A percentile compares a stretch with the other conserved stretches of the same genome.
phyloP scores from a whole-genome alignment of 1,140 invertebrate genomes.

The Drosophila ogumai region DNA sequence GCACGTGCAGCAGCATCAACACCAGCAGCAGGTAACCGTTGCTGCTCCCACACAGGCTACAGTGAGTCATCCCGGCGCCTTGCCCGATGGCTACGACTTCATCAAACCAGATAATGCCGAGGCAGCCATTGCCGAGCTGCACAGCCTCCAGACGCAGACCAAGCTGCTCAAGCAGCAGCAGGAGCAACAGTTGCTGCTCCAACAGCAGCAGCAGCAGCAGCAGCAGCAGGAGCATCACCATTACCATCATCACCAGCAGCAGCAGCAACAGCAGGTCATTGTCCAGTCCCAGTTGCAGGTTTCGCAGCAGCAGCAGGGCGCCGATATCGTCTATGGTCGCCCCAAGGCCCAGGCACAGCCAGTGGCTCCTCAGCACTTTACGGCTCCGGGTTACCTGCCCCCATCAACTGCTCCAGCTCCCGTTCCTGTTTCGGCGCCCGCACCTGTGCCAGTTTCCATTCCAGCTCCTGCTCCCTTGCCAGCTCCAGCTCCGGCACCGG shows the following conservation, averaged over 20 bases:
- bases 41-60: slow-evolving; percentile 27
- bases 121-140: slow-evolving; percentile 77
- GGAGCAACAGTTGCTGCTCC: slow-evolving; percentile 32
- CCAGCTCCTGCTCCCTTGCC: slow-evolving; percentile 22
- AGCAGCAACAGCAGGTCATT: slow-evolving; percentile 20
- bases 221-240: slow-evolving; percentile 38
- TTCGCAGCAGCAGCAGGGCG: slow-evolving; percentile 45
- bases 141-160: slow-evolving; percentile 69
- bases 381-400: slow-evolving; percentile 39
- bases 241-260: slow-evolving; percentile 44
- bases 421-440: neutral
- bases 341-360: slow-evolving; percentile 29
- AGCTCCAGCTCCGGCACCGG: neutral
- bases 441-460: slow-evolving; percentile 11
- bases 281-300: slow-evolving; percentile 47
- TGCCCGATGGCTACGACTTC: slow-evolving; percentile 77
- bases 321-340: slow-evolving; percentile 34
- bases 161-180: slow-evolving; percentile 68
- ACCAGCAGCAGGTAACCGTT: slow-evolving; percentile 38
- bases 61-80: slow-evolving; percentile 31
- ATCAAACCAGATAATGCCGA: slow-evolving; percentile 70
- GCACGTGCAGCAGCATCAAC: slow-evolving; percentile 12
- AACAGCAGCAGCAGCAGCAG: slow-evolving; percentile 32
- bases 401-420: slow-evolving; percentile 11
- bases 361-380: slow-evolving; percentile 21